Conservation (phyloP, 2,113 vertebrate genomes). For the Erinaceus europaeus region DNA sequence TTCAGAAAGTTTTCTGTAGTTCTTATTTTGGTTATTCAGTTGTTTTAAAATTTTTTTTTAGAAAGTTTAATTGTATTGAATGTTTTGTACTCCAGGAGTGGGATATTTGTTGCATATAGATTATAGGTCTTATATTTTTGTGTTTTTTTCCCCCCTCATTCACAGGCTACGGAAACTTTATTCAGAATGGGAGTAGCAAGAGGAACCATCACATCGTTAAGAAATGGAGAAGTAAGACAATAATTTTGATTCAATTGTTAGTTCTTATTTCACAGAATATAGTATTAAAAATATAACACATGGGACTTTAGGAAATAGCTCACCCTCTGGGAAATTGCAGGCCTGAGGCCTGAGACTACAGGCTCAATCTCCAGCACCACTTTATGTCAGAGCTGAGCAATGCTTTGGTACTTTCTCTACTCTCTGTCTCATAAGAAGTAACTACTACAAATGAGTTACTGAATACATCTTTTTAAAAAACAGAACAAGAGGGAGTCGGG, state of each 20-base stretch:
- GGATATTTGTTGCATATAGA: neutral
- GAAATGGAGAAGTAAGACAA: constrained; percentile 87
- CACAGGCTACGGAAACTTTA: constrained; percentile 86
- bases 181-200: constrained; percentile 88
- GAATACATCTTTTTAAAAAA: no score
- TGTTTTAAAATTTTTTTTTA: neutral
- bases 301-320: no score
- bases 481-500: no score
- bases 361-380: no score
- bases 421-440: no score
- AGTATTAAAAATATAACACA: neutral
- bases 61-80: neutral
- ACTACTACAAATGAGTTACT: no score
- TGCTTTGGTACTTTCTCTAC: no score
- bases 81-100: neutral
- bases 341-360: no score
- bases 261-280: constrained; percentile 19
- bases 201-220: constrained; percentile 85
- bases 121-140: constrained; percentile 6
- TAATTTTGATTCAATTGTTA: neutral
- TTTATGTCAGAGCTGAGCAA: no score
- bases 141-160: constrained; percentile 52
- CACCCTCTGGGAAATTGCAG: no score
- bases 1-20: no score
- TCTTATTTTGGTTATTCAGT: neutral